phyloP scores from a whole-genome alignment of 2,888 invertebrate genomes.

The Stenolophus ochropezus region DNA sequence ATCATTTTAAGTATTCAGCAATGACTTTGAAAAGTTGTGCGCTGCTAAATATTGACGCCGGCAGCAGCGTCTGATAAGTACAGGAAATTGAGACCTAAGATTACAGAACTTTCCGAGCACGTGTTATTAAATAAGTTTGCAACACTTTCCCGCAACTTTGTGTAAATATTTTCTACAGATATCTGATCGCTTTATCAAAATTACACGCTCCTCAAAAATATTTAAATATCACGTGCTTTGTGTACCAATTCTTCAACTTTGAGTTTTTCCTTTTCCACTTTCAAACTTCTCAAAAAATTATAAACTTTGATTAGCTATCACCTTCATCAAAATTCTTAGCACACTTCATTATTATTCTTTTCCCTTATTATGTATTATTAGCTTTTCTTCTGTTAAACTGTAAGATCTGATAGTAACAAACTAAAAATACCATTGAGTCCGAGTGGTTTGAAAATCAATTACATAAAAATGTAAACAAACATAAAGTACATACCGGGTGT shows the following conservation, averaged over 20 bases:
- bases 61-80: conserved; percentile 51
- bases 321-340: not conserved
- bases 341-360: not conserved
- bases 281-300: not conserved
- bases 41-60: conserved; percentile 49
- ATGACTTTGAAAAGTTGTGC: conserved; percentile 42
- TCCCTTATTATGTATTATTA: not conserved
- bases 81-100: conserved; percentile 56
- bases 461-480: too few relatives aligned
- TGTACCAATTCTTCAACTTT: conserved; percentile 15
- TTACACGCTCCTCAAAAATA: conserved; percentile 29
- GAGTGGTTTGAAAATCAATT: too few relatives aligned
- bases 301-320: conserved; percentile 20
- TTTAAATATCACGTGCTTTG: conserved; percentile 37
- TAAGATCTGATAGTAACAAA: too few relatives aligned
- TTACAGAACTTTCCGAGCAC: conserved; percentile 52
- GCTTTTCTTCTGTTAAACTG: too few relatives aligned
- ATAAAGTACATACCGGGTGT: too few relatives aligned
- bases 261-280: not conserved
- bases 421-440: too few relatives aligned
- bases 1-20: conserved; percentile 43
- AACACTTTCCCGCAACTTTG: conserved; percentile 54
- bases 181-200: conserved; percentile 49
- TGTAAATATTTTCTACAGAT: conserved; percentile 50
- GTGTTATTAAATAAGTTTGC: conserved; percentile 57